Base-by-base conservation (phyloP, 2,888 invertebrate species). In the Punctoribates punctum region DNA sequence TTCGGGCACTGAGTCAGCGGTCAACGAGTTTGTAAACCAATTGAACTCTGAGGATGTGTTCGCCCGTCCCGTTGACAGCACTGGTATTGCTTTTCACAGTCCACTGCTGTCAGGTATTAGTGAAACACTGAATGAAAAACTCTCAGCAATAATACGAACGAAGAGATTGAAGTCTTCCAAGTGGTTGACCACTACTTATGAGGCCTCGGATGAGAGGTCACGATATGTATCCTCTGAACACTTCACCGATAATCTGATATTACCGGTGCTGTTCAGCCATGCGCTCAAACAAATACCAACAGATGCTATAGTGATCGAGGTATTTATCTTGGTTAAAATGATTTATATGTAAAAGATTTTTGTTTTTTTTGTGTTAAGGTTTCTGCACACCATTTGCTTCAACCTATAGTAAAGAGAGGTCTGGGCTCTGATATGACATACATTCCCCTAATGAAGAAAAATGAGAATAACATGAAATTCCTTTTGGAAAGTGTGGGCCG, bases 181-280 rank as follows among this genome's bases (percentile, higher is more conserved):
- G 81, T 99, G 98, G 98, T 87, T 98, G 76, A 94, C 95, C 78
- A 92, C 95, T 27, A 96, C 96, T 74, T 91, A 98, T 81, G 93
- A 96, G 0, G 90, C 93, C 84, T 86, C 87, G 96, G 96, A 87
- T 87, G 79, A 87, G 89, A 0, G 15, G 15, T 67, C 88, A 90
- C 23, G 11, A 17, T 42, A 62, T 25, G 94, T 94, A 79, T 94
- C 94, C 72, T 91, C 94, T 0, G 92, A 91, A 48, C 99, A 99
- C 85, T 96, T 96, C 84, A 95, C 95, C 34, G 96, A 97, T 87
- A 97, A 97, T 85, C 87, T 97, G 80, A 86, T 96, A 77, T 95
- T 94, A 75, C 95, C 96, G 15, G 96, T 96, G 74, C 87, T 93
- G 75, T 96, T 95, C 88, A 90, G 94, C 82, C 94, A 94, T 83